These are phyloP conservation scores for Barnardius zonarius DNA, from an alignment of 2,113 vertebrate genomes.

Conservation along the genomic window DNA sequence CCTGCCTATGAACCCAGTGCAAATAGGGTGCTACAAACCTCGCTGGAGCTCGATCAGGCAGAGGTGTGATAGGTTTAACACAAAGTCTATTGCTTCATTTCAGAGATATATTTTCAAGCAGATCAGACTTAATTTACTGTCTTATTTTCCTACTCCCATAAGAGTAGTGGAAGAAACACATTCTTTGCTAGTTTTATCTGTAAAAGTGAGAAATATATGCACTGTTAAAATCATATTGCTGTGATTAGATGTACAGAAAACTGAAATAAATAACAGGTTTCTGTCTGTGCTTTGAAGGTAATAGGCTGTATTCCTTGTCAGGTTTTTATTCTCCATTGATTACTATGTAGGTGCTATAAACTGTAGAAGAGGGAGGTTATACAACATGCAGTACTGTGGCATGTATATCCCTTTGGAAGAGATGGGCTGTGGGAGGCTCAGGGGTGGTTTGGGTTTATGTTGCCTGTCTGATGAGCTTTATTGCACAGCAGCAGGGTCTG, in stretches of 20 bases:
- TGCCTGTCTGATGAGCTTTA: neutral
- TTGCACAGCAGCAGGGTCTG: neutral
- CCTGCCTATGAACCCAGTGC: neutral
- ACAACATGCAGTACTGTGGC: neutral
- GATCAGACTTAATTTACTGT: neutral
- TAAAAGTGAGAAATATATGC: neutral
- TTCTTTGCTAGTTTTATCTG: neutral
- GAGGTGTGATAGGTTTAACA: neutral
- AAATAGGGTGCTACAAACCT: neutral
- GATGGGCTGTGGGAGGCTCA: neutral
- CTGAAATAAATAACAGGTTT: neutral
- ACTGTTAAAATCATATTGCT: neutral
- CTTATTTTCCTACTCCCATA: neutral
- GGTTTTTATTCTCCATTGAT: neutral
- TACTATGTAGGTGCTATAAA: neutral
- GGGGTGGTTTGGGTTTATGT: accelerated
- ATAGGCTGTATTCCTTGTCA: neutral
- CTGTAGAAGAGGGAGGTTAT: neutral
- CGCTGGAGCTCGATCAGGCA: accelerated
- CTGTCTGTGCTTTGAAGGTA: neutral
- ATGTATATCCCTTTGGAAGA: neutral
- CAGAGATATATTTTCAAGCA: neutral
- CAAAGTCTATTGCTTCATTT: neutral
- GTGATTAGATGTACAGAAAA: neutral
- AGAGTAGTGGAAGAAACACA: neutral